Conservation (phyloP, 2,113 vertebrate species). For the Platichthys flesus region DNA sequence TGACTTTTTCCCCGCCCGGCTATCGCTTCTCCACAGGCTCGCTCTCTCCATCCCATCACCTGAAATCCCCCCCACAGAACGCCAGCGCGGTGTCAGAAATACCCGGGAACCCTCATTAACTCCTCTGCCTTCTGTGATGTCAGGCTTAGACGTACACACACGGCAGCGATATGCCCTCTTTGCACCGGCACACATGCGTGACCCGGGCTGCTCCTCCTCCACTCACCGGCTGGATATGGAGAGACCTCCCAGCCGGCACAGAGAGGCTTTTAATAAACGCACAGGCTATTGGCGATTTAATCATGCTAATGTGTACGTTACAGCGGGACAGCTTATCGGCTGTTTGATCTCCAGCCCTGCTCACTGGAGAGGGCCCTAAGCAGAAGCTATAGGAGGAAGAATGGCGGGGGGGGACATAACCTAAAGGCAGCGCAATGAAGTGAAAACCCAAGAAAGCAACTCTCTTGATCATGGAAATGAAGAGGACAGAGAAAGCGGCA, state of each 20-base stretch:
- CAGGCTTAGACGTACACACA: slow-evolving; percentile 3
- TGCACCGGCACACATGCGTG: not conserved
- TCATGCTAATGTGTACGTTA: slow-evolving; percentile 70
- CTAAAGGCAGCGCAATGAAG: not conserved
- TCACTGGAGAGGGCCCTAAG: slow-evolving; percentile 11
- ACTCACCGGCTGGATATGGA: not conserved
- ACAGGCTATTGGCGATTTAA: slow-evolving; percentile 60
- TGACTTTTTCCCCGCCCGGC: slow-evolving; percentile 6
- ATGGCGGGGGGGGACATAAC: not conserved
- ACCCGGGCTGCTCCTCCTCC: not conserved
- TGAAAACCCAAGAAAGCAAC: slow-evolving; percentile 14
- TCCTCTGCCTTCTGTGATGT: slow-evolving; percentile 19
- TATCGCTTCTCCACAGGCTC: slow-evolving; percentile 30
- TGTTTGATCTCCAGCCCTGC: slow-evolving; percentile 47
- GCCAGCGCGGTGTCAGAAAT: slow-evolving; percentile 25
- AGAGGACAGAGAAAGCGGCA: not conserved
- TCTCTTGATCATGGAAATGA: slow-evolving; percentile 30
- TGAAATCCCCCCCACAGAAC: slow-evolving; percentile 12
- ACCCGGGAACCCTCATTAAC: slow-evolving; percentile 49
- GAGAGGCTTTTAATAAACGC: slow-evolving; percentile 61
- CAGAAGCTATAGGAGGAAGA: slow-evolving; percentile 14
- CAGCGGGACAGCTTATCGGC: slow-evolving; percentile 37
- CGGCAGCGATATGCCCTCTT: not conserved
- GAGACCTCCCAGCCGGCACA: slow-evolving; percentile 38
- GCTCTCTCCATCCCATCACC: slow-evolving; percentile 19